These are phyloP conservation scores for Aphaenogaster floridana DNA, from an alignment of 1,140 invertebrate species.

Conservation along the genomic window DNA sequence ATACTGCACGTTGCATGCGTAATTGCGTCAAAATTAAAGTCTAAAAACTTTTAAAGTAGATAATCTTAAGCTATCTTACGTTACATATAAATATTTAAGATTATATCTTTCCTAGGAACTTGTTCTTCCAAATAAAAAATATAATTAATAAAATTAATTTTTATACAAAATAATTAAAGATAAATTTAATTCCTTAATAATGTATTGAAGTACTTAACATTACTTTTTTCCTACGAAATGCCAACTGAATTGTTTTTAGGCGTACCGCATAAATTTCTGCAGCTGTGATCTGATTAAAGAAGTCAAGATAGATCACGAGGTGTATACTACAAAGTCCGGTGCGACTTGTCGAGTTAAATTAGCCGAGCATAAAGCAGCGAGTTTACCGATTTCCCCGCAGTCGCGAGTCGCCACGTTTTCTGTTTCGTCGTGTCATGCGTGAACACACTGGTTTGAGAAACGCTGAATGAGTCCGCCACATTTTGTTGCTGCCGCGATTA, in stretches of 20 bases:
- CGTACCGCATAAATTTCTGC: not conserved
- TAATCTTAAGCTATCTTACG: not conserved
- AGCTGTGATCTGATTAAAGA: constrained; percentile 2
- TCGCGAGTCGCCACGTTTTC: not conserved
- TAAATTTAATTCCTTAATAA: not conserved
- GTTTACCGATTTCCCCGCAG: not conserved
- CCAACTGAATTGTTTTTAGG: not conserved
- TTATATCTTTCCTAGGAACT: not conserved
- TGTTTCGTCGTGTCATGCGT: not conserved
- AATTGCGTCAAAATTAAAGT: not conserved
- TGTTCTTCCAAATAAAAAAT: not conserved
- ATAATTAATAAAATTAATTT: constrained; percentile 2
- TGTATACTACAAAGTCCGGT: not conserved
- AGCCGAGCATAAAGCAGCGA: constrained; percentile 1
- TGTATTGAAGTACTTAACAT: not conserved
- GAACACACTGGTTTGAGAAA: constrained; percentile 72
- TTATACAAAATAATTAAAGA: not conserved
- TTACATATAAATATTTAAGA: not conserved
- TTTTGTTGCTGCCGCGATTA: constrained; percentile 72
- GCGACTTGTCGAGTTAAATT: not conserved
- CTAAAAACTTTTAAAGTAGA: not conserved
- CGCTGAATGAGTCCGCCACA: constrained; percentile 78
- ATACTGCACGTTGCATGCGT: not conserved
- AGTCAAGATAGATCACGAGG: not conserved
- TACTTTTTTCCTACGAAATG: not conserved